Conservation (phyloP, 2,797 vertebrate genomes). For the Macroramphosus scolopax region DNA sequence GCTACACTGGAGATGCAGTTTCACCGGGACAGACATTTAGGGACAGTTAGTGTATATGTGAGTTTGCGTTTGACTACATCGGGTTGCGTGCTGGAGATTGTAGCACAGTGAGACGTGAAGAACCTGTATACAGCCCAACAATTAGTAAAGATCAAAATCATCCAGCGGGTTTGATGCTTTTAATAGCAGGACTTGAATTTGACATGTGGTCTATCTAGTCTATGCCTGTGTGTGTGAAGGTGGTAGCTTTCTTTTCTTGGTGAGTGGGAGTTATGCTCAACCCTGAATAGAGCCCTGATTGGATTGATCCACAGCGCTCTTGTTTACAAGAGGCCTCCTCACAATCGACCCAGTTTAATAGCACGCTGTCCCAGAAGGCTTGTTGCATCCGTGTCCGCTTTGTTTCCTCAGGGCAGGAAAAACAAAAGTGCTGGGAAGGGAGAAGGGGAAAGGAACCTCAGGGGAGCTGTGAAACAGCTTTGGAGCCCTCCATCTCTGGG, state of each 20-base stretch:
- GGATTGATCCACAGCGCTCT: slow-evolving; percentile 76
- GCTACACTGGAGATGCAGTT: too few relatives aligned
- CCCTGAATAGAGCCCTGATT: slow-evolving; percentile 70
- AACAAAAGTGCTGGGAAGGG: slow-evolving; percentile 74
- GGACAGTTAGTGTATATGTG: too few relatives aligned
- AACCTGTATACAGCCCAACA: too few relatives aligned
- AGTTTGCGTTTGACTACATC: too few relatives aligned
- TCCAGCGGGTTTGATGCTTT: too few relatives aligned
- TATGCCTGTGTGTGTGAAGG: slow-evolving; percentile 12
- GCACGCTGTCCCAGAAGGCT: slow-evolving; percentile 74
- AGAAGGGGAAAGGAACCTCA: slow-evolving; percentile 65
- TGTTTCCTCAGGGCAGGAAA: slow-evolving; percentile 73
- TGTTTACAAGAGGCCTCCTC: slow-evolving; percentile 75
- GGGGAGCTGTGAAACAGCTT: slow-evolving; percentile 75
- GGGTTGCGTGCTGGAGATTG: too few relatives aligned
- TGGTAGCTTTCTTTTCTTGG: slow-evolving; percentile 33
- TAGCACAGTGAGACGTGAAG: too few relatives aligned
- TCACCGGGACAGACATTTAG: too few relatives aligned
- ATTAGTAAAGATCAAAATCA: too few relatives aligned
- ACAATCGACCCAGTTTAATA: slow-evolving; percentile 77
- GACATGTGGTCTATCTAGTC: slow-evolving; percentile 3
- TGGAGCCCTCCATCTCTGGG: slow-evolving; percentile 59
- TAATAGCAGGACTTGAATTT: too few relatives aligned
- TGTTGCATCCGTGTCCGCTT: slow-evolving; percentile 75
- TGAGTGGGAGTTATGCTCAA: slow-evolving; percentile 47